Evolutionary conservation across 2,797 vertebrate genomes (phyloP), one percentile per base, ranked within the genome.

Genomic region (Microchirus variegatus): DNA sequence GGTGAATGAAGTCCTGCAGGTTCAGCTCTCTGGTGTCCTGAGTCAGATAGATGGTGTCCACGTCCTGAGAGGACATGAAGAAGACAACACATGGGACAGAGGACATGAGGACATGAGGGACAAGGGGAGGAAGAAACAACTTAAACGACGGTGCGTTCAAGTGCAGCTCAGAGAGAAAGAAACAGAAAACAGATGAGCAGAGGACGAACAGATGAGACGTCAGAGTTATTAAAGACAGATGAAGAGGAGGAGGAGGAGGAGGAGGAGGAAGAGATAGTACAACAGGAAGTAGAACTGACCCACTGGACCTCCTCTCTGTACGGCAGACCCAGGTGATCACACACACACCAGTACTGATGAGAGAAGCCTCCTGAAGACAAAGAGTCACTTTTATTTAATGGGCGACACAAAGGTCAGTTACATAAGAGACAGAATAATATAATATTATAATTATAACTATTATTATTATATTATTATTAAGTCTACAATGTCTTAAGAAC

Each of bases 291-390:
- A 2, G 19, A 40, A 95, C 96, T 79, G 78, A 99, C 97, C 97
- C 97, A 99, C 10, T 99, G 96, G 12, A 99, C 97, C 87, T 99
- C 97, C 56, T 98, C 97, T 80, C 95, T 92, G 87, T 94, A 96
- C 0, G 96, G 94, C 82, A 96, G 89, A 1, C 94, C 94, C 71
- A 97, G 92, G 91, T 95, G 92, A 19, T 99, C 97, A 70, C 96
- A 98, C 54, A 96, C 94, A 79, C 95, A 98, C 62, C 94, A 93
- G 65, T 99, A 99, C 94, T 96, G 97, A 72, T 96, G 96, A 0
- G 97, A 99, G 88, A 98, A 98, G 3, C 97, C 96, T 19, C 97
- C 97, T 99, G 90, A 66, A 53, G 13, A 54, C 15, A 7, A 59
- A 42, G 3, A 56, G 22, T 22, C 40, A 10, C 10, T 12, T 4